Percentiles rank a stretch among this genome's conserved stretches.
Conservation (phyloP, 2,888 invertebrate species). For the Epinotia nisella region DNA sequence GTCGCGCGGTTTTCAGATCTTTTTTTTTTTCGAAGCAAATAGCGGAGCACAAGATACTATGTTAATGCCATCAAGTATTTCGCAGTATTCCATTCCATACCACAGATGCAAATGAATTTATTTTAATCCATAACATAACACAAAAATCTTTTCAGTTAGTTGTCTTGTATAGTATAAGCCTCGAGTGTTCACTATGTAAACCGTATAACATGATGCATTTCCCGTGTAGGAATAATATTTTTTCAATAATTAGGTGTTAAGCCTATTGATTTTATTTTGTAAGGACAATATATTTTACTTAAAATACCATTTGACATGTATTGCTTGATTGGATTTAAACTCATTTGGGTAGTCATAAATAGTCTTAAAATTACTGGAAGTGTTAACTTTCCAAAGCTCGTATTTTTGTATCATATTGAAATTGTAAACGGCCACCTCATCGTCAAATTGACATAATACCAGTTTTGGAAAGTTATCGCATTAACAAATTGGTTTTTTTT, state of each 20-base stretch:
- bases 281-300: slow-evolving; percentile 22
- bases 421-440: not conserved
- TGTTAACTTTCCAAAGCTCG: slow-evolving; percentile 12
- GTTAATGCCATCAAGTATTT: slow-evolving; percentile 20
- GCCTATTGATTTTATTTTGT: slow-evolving; percentile 39
- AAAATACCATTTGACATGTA: slow-evolving; percentile 14
- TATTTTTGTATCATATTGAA: not conserved
- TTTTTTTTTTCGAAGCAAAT: not conserved
- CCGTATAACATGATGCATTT: slow-evolving; percentile 25
- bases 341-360: slow-evolving; percentile 1
- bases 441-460: slow-evolving; percentile 6
- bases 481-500: not conserved
- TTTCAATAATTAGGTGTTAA: slow-evolving; percentile 24
- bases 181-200: slow-evolving; percentile 12
- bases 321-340: slow-evolving; percentile 1
- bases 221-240: slow-evolving; percentile 12
- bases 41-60: not conserved
- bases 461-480: slow-evolving; percentile 21
- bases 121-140: not conserved
- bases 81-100: slow-evolving; percentile 19
- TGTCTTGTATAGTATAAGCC: not conserved
- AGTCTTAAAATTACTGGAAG: not conserved
- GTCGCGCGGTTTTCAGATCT: not conserved
- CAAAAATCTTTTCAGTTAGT: not conserved
- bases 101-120: slow-evolving; percentile 9